These are phyloP conservation scores for Brachionus paranguensis DNA, from an alignment of 1,140 invertebrate genomes.

Conservation along the genomic window DNA sequence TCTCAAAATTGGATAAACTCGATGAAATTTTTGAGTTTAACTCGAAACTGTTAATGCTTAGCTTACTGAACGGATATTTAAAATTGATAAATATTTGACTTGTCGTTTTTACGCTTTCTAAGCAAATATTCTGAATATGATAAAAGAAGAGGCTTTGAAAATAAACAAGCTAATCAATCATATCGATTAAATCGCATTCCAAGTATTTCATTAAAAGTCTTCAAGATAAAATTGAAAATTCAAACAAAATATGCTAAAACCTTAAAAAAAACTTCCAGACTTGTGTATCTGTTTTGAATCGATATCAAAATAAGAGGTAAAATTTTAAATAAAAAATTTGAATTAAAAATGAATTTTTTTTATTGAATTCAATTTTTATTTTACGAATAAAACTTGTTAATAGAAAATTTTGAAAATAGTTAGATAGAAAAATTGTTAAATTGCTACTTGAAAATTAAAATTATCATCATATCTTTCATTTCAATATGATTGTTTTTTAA, in stretches of 20 bases:
- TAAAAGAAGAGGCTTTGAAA: not conserved
- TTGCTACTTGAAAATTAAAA: not conserved
- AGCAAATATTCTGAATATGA: slow-evolving; percentile 5
- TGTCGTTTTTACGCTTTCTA: slow-evolving; percentile 24
- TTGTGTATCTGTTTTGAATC: not conserved
- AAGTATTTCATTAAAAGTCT: not conserved
- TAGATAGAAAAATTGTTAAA: not conserved
- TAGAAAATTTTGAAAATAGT: not conserved
- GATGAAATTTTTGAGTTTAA: not conserved
- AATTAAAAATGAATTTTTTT: not conserved
- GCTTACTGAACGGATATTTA: slow-evolving; percentile 16
- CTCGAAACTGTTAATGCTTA: not conserved
- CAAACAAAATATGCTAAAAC: not conserved
- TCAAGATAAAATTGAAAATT: not conserved
- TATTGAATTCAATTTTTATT: not conserved
- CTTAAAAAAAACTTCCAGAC: not conserved
- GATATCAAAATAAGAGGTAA: not conserved
- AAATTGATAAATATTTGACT: slow-evolving; percentile 28
- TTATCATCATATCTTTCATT: not conserved
- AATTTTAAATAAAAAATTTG: not conserved
- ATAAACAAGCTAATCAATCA: slow-evolving; percentile 1
- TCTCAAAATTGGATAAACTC: not conserved
- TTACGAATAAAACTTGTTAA: not conserved
- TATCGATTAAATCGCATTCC: not conserved
- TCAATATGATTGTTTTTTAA: not conserved